Percentiles rank a stretch among this genome's conserved stretches.
Conservation (phyloP, 2,888 invertebrate genomes). For the Ormyrus rosae region DNA sequence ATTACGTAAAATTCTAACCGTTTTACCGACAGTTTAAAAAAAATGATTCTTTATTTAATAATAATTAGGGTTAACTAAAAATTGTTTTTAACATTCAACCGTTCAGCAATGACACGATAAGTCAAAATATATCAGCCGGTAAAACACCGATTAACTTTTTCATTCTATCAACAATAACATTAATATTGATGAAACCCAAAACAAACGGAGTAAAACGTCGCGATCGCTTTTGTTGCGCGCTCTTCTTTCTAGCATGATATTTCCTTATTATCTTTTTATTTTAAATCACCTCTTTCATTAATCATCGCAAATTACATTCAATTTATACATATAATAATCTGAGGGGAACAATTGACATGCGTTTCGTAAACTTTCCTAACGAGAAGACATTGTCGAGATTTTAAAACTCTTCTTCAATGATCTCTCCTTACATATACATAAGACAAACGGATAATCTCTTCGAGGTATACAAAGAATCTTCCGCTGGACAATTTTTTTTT, state of each 20-base stretch:
- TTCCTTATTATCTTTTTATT: conserved; percentile 1
- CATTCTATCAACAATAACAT: background rate
- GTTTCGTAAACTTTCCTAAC: conserved; percentile 73
- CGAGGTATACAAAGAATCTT: conserved; percentile 37
- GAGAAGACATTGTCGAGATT: conserved; percentile 37
- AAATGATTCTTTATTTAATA: background rate
- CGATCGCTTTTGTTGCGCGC: conserved; percentile 1
- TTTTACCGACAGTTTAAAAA: background rate
- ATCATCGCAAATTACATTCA: conserved; percentile 60
- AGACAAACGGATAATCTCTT: conserved; percentile 43
- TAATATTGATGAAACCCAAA: conserved; percentile 1
- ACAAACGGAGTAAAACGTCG: background rate
- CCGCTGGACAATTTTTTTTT: conserved; percentile 16
- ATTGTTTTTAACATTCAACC: background rate
- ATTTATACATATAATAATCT: conserved; percentile 66
- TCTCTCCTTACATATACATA: conserved; percentile 45
- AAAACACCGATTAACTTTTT: conserved; percentile 13
- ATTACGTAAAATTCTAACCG: background rate
- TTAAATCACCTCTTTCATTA: conserved; percentile 20
- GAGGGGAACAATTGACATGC: conserved; percentile 73
- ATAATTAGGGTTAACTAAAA: background rate
- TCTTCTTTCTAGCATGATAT: conserved; percentile 6
- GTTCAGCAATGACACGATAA: too few species aligned
- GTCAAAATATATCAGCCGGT: background rate
- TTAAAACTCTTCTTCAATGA: conserved; percentile 37